Conservation (phyloP, 2,888 invertebrate genomes). For the Tiphia femorata region DNA sequence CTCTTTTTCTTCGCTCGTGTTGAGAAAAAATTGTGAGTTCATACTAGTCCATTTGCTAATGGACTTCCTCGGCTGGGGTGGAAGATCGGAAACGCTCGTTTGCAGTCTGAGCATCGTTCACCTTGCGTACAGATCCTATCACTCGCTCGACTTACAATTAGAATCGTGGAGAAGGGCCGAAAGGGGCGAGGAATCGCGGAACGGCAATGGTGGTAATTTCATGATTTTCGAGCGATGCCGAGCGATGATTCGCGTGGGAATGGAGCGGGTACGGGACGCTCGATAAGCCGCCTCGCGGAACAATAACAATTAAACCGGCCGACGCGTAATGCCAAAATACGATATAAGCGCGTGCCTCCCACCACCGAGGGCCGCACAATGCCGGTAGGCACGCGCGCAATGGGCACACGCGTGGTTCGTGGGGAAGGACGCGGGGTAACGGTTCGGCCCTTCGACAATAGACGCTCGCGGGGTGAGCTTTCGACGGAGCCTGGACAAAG, state of each 20-base stretch:
- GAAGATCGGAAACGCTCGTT: no score
- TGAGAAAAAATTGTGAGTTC: no score
- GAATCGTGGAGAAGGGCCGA: no score
- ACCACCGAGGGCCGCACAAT: no score
- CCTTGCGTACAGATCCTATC: not conserved
- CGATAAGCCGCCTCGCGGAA: slow-evolving; percentile 48
- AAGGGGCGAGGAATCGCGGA: no score
- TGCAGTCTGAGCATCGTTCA: no score
- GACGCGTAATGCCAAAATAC: slow-evolving; percentile 51
- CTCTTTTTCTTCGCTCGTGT: no score
- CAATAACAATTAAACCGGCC: slow-evolving; percentile 52
- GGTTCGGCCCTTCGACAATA: slow-evolving; percentile 13
- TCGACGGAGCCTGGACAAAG: slow-evolving; percentile 40
- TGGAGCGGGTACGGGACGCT: slow-evolving; percentile 43
- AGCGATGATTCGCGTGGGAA: slow-evolving; percentile 53
- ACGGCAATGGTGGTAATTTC: slow-evolving; percentile 36
- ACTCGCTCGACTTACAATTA: not conserved
- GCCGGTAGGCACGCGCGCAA: slow-evolving; percentile 8
- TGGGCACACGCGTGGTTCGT: no score
- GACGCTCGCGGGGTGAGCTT: slow-evolving; percentile 27
- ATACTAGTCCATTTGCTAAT: no score
- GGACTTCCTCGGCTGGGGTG: no score
- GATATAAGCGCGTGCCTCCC: slow-evolving; percentile 52
- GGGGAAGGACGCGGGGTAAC: not conserved
- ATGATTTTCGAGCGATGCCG: slow-evolving; percentile 46